Base-by-base conservation (phyloP, 2,888 invertebrate genomes). In the Aethes cnicana region DNA sequence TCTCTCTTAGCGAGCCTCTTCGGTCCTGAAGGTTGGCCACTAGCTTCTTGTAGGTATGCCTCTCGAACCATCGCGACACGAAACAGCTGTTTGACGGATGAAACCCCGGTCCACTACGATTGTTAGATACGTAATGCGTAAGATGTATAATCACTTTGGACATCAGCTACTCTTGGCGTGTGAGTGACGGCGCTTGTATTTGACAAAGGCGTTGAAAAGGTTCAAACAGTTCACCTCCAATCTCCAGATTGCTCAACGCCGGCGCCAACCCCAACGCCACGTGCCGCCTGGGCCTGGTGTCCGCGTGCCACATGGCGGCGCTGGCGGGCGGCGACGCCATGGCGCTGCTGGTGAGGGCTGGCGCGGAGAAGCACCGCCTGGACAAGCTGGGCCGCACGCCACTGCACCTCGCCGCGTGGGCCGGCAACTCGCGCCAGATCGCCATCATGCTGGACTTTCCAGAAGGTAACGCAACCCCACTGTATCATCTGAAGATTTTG, bases 341-440 rank as follows among this genome's bases (percentile, higher is more conserved):
- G 2, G 53, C 64, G 1, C 39, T 67, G 4, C 69, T 90, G 3
- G 57, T 84, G 6, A 60, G 66, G 0, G 56, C 63, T 3, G 76
- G 74, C 1, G 77, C 75, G 0, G 67, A 72, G 5, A 66, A 67
- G 1, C 58, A 66, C 6, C 65, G 72, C 7, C 60, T 66, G 30
- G 76, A 86, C 49, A 64, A 65, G 4, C 61, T 69, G 8, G 85
- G 85, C 0, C 65, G 76, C 2, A 83, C 85, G 8, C 81, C 86
- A 0, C 58, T 87, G 1, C 87, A 87, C 52, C 47, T 83, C 9
- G 81, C 84, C 1, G 77, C 80, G 2, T 84, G 76, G 71, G 63
- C 65, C 1, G 84, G 81, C 1, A 66, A 77, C 49, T 55, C 64
- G 0, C 59, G 56, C 8, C 78, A 79, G 47, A 48, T 81, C 9